Conservation (phyloP, 2,797 vertebrate species). For the Acanthornis magna region DNA sequence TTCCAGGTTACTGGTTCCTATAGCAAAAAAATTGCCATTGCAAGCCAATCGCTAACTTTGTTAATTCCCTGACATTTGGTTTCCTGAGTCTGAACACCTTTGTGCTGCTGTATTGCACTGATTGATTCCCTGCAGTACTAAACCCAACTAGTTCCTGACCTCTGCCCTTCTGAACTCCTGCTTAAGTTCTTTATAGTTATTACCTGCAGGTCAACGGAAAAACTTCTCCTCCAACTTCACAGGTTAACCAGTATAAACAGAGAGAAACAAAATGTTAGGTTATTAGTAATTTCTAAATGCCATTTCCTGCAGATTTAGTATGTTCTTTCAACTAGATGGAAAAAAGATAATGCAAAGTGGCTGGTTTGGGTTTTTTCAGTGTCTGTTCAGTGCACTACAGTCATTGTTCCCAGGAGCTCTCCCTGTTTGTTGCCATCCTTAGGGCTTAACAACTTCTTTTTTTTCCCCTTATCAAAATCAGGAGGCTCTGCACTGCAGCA, state of each 20-base stretch:
- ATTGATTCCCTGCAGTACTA: neutral
- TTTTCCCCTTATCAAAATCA: too few relatives aligned
- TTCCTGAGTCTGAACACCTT: neutral
- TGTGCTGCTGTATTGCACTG: neutral
- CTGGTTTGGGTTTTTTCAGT: neutral
- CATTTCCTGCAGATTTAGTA: neutral
- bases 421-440: neutral
- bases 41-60: neutral
- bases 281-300: neutral
- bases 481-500: neutral
- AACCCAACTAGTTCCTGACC: neutral
- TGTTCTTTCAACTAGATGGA: neutral
- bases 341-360: fast-evolving
- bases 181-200: neutral
- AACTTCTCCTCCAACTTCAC: neutral
- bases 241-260: neutral
- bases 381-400: neutral
- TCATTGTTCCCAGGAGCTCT: neutral
- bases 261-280: neutral
- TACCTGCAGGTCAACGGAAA: neutral
- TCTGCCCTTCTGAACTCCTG: neutral
- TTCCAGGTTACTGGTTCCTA: neutral
- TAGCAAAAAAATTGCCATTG: neutral
- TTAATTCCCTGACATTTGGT: neutral
- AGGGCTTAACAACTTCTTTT: too few relatives aligned